Conservation (phyloP, 2,113 vertebrate genomes). For the Mormoops blainvillei region DNA sequence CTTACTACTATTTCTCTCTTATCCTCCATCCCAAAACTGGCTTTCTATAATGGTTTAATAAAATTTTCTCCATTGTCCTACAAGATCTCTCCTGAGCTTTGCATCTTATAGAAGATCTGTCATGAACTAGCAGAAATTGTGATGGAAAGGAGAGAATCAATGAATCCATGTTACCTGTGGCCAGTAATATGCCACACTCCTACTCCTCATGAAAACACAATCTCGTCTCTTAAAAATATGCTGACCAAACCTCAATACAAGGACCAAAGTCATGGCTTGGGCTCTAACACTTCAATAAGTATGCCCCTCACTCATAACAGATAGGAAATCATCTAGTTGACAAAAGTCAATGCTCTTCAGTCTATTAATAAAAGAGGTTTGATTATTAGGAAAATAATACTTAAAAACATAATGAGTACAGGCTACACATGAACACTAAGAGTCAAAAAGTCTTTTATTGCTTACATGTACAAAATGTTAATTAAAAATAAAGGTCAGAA, state of each 20-base stretch:
- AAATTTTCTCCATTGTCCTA: neutral
- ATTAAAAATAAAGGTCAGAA: neutral
- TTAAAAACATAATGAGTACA: neutral
- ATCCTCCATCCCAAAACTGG: neutral
- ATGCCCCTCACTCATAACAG: neutral
- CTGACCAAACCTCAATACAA: neutral
- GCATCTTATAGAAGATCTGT: neutral
- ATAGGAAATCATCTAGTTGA: neutral
- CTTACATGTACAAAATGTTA: neutral
- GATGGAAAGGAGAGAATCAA: neutral
- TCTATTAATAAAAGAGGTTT: neutral
- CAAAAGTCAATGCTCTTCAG: neutral
- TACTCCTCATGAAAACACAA: neutral
- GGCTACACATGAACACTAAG: neutral
- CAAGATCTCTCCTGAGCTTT: neutral
- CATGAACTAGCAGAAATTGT: neutral
- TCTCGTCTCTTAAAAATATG: neutral
- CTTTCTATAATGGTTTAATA: neutral
- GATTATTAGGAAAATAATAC: neutral
- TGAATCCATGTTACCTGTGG: neutral
- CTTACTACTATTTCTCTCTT: neutral
- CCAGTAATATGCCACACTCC: neutral
- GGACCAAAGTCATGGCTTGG: neutral
- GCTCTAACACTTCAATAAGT: neutral
- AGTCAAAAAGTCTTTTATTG: neutral